Evolutionary conservation across 2,888 invertebrate species (phyloP), one percentile per base, ranked within the genome.

Genomic region (Adineta ricciae): DNA sequence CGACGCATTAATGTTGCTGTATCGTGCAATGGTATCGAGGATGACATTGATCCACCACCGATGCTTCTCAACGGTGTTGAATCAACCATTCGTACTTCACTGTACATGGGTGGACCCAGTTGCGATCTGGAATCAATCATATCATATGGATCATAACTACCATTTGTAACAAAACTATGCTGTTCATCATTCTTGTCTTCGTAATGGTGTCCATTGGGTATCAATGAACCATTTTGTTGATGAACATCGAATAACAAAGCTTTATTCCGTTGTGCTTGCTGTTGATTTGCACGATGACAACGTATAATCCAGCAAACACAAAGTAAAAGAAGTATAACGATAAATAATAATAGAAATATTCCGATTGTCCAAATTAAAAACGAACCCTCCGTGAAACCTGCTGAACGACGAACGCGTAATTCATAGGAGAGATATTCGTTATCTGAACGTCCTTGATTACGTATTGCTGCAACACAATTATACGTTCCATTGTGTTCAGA

Each of bases 391-490:
- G 24, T 41, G 24, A 78, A 38, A 24, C n/a, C 4, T 41, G 78
- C 38, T 78, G 41, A 41, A 3, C 78, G 78, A 19, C 24, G 78
- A 41, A 78, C 78, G 14, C 78, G 41, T n/a, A 78, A 78, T 78
- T 78, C 78, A 78, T 78, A 78, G 0, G 78, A 78, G n/a, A 78
- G 41, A 78, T 78, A 41, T n/a, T 78, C 78, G 41, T 78, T 78
- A 32, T 78, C 78, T 11, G 41, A 41, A 78, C 78, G 78, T 41
- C n/a, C 78, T 41, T 78, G 78, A 78, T 78, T 78, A n/a, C 41
- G 24, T n/a, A 78, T 78, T 24, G 78, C 78, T 36, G 78, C 78
- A 38, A 78, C 78, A 78, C 78, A 78, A 78, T 78, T 78, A 41
- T 78, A 78, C n/a, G 78, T 78, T 5, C 78, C 78, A 78, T 78